These are phyloP conservation scores for Aphodius sticticus DNA, from an alignment of 2,888 invertebrate species.

Conservation along the genomic window DNA sequence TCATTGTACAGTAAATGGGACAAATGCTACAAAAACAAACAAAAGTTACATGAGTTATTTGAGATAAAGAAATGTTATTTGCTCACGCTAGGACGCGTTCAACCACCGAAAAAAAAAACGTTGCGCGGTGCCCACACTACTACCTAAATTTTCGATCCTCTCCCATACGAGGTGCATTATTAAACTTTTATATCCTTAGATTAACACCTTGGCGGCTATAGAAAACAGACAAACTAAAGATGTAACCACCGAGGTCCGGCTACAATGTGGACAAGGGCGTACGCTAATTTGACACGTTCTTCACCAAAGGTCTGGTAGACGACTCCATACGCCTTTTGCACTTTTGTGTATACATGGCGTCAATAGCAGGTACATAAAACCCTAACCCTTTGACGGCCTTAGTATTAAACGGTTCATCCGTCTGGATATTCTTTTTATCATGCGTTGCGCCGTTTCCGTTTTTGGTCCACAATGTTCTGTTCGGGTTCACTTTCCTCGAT, in stretches of 20 bases:
- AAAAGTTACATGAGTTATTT: not conserved
- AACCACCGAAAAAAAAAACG: not conserved
- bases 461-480: conserved; percentile 5
- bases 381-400: not conserved
- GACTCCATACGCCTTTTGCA: not conserved
- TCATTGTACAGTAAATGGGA: conserved; percentile 4
- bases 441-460: not conserved
- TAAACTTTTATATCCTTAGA: not conserved
- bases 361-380: not conserved
- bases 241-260: not conserved
- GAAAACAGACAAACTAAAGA: not conserved
- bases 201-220: not conserved
- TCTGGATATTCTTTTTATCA: not conserved
- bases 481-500: conserved; percentile 7
- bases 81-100: not conserved
- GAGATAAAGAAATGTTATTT: not conserved
- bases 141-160: not conserved
- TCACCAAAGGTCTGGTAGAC: not conserved
- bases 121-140: not conserved
- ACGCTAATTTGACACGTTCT: not conserved
- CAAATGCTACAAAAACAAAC: conserved; percentile 1
- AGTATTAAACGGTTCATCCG: not conserved
- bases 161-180: not conserved
- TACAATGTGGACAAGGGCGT: not conserved
- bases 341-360: not conserved